Evolutionary conservation across 2,113 vertebrate genomes (phyloP).

Genomic region (Trinectes maculatus): DNA sequence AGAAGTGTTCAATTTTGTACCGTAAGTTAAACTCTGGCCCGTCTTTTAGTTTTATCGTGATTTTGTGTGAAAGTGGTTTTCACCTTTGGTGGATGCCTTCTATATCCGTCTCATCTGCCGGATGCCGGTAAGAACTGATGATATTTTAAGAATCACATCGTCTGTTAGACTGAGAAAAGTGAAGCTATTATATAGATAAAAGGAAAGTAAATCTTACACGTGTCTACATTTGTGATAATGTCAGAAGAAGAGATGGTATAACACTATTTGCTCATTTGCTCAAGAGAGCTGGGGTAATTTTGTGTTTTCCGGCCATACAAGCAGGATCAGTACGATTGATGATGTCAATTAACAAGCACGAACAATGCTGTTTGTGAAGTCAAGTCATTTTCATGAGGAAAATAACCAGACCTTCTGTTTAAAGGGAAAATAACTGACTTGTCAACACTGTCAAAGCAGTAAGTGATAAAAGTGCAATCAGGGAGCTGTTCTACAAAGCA

Average conservation of each 20-base stretch:
- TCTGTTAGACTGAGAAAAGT: neutral
- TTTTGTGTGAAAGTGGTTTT: neutral
- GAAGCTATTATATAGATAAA: neutral
- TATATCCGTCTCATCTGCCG: neutral
- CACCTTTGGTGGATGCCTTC: too few relatives aligned
- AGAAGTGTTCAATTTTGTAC: neutral
- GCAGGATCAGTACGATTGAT: too few relatives aligned
- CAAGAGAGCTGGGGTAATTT: neutral
- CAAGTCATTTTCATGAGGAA: too few relatives aligned
- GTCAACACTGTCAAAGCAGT: slow-evolving; percentile 25
- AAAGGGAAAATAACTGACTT: slow-evolving; percentile 39
- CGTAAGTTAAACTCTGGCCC: neutral
- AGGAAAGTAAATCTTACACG: neutral
- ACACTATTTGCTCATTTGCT: neutral
- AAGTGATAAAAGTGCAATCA: slow-evolving; percentile 26
- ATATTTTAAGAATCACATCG: neutral
- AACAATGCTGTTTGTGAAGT: too few relatives aligned
- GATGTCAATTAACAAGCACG: too few relatives aligned
- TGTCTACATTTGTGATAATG: neutral
- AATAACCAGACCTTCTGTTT: slow-evolving; percentile 27
- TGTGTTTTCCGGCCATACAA: too few relatives aligned
- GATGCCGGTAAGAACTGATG: neutral
- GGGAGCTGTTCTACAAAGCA: slow-evolving; percentile 16
- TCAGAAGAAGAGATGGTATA: too few relatives aligned
- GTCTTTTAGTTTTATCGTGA: neutral